Evolutionary conservation across 2,113 vertebrate species (phyloP).

Genomic region (Menura novaehollandiae): DNA sequence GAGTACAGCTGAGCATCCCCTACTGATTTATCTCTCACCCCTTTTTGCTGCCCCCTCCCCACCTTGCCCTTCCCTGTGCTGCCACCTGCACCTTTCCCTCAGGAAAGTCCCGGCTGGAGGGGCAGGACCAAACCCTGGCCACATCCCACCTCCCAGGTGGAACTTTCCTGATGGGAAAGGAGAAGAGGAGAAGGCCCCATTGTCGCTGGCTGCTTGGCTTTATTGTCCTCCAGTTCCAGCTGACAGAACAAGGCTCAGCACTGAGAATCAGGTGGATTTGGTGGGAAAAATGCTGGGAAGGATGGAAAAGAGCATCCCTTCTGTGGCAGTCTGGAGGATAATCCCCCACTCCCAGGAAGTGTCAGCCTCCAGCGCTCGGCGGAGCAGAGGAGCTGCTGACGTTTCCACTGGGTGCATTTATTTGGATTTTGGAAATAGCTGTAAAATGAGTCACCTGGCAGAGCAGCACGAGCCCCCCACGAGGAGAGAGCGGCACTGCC

Average conservation of each 20-base stretch:
- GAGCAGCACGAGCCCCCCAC: background rate
- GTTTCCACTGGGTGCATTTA: background rate
- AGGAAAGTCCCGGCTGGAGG: rapidly evolving
- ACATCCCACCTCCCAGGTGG: background rate
- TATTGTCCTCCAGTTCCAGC: background rate
- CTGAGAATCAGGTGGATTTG: rapidly evolving
- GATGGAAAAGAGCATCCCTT: background rate
- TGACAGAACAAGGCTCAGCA: background rate
- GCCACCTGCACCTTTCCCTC: background rate
- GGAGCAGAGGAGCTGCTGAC: background rate
- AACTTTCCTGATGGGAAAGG: no score
- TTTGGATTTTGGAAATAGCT: constrained; percentile 20
- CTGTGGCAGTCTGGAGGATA: rapidly evolving
- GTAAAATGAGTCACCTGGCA: constrained; percentile 35
- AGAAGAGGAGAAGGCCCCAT: background rate
- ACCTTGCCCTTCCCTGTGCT: background rate
- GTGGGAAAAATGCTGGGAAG: background rate
- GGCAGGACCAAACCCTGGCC: background rate
- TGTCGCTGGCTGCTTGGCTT: background rate
- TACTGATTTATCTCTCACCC: rapidly evolving
- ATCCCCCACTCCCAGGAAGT: rapidly evolving
- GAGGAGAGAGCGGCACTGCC: background rate
- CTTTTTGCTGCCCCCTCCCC: background rate
- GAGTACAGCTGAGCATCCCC: background rate
- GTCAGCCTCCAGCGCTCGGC: background rate